Evolutionary conservation across 2,797 vertebrate species (phyloP).

Genomic region (Otolemur crassicaudatus): DNA sequence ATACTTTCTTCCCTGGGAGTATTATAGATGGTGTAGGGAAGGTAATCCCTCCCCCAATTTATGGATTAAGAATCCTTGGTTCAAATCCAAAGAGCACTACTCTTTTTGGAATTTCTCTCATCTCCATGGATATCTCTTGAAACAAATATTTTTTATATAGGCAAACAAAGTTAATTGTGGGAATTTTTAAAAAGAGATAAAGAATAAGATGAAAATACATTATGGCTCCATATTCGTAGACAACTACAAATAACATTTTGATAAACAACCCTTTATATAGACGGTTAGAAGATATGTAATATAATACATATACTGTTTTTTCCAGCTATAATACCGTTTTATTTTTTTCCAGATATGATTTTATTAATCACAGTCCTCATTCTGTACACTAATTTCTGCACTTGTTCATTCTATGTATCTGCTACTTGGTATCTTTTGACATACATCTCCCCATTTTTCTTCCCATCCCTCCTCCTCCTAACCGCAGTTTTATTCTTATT

Average conservation of each 20-base stretch:
- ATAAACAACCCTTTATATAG: not conserved
- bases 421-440: not conserved
- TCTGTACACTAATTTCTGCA: not conserved
- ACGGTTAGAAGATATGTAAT: not conserved
- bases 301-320: not conserved
- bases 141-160: not conserved
- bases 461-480: too few species aligned
- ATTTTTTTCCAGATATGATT: not conserved
- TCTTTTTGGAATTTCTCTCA: constrained; percentile 15
- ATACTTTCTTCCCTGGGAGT: not conserved
- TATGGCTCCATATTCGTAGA: not conserved
- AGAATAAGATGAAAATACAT: constrained; percentile 5
- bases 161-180: not conserved
- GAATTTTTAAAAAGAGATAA: not conserved
- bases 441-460: not conserved
- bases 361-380: not conserved
- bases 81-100: not conserved
- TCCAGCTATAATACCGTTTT: not conserved
- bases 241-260: not conserved
- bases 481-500: not conserved
- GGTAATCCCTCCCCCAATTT: not conserved
- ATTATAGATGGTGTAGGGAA: not conserved
- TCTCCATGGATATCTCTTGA: not conserved
- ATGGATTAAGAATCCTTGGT: not conserved
- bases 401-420: not conserved